Conservation (phyloP, 2,113 vertebrate species). For the Mesocricetus auratus region DNA sequence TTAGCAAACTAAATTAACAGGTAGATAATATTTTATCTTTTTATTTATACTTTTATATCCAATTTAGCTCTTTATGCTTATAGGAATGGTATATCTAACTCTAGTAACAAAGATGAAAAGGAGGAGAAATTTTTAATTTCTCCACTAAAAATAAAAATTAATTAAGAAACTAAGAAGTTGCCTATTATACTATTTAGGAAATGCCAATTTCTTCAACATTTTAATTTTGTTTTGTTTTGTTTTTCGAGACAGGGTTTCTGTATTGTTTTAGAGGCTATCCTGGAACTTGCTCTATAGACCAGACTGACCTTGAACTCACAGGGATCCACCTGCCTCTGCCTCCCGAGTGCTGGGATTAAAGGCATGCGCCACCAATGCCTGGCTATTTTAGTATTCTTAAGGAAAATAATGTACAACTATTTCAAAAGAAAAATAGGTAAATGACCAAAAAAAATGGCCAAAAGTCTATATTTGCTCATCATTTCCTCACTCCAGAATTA, state of each 20-base stretch:
- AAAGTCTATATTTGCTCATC: background rate
- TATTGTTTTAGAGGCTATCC: too few relatives aligned
- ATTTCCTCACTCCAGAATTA: conserved; percentile 14
- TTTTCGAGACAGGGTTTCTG: too few relatives aligned
- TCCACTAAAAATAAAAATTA: conserved; percentile 16
- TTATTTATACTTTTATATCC: conserved; percentile 10
- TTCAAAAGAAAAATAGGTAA: conserved; percentile 38
- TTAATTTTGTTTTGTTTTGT: too few relatives aligned
- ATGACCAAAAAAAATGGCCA: background rate
- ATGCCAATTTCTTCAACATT: background rate
- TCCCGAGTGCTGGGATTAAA: too few relatives aligned
- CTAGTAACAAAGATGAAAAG: background rate
- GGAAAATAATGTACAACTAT: background rate
- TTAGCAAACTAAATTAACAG: conserved; percentile 46
- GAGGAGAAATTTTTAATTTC: conserved; percentile 22
- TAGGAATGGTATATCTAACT: background rate
- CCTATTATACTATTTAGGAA: conserved; percentile 2
- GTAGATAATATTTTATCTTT: conserved; percentile 18
- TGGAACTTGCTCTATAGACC: too few relatives aligned
- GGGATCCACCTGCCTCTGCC: too few relatives aligned
- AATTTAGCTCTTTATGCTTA: background rate
- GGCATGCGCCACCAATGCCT: too few relatives aligned
- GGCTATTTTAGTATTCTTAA: background rate
- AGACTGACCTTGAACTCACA: too few relatives aligned
- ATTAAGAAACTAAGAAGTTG: background rate